Evolutionary conservation across 2,113 vertebrate genomes (phyloP).

Genomic region (Eolophus roseicapilla): DNA sequence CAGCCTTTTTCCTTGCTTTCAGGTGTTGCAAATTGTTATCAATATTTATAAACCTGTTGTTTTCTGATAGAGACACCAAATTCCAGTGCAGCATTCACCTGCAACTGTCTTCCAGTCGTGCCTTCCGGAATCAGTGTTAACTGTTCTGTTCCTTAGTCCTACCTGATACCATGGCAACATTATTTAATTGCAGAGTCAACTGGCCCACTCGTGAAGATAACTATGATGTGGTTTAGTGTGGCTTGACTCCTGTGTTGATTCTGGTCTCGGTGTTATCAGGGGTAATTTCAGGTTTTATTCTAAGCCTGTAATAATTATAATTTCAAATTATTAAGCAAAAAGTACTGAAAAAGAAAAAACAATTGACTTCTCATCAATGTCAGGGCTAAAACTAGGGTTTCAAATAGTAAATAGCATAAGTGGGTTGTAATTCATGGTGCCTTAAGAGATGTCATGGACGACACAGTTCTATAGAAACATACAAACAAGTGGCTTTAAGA

Average conservation of each 20-base stretch:
- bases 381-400: not conserved
- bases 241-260: not conserved
- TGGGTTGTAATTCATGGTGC: not conserved
- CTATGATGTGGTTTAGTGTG: not conserved
- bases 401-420: not conserved
- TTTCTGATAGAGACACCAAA: not conserved
- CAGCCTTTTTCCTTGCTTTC: not conserved
- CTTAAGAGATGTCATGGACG: not conserved
- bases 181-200: not conserved
- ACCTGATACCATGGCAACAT: not conserved
- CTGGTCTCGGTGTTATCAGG: not conserved
- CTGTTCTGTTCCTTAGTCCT: not conserved
- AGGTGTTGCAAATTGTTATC: not conserved
- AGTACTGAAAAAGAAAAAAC: not conserved
- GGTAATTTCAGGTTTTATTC: slow-evolving; percentile 1
- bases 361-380: not conserved
- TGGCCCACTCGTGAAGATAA: not conserved
- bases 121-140: not conserved
- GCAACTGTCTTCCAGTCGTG: not conserved
- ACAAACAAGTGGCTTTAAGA: not conserved
- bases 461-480: not conserved
- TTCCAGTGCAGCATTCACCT: not conserved
- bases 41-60: slow-evolving; percentile 25
- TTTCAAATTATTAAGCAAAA: not conserved
- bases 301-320: not conserved